Base-by-base conservation (phyloP, 2,888 invertebrate genomes). In the Lepidocyrtoides sp. region DNA sequence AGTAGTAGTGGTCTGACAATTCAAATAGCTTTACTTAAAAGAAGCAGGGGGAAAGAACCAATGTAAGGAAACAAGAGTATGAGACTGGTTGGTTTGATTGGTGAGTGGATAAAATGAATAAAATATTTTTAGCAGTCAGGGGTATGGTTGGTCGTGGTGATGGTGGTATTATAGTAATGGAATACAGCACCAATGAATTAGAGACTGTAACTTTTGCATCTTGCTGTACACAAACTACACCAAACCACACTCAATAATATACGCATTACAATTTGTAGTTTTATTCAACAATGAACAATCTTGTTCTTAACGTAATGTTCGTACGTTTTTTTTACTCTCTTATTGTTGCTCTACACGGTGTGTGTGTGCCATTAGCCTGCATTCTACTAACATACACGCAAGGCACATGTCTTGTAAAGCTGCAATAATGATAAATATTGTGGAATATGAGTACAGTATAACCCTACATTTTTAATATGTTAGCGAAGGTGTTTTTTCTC, bases 301-400 rank as follows among this genome's bases (percentile, higher is more conserved):
- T 36, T 36, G 36, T 36, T 36, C 7, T 7, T 36, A 36, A 36
- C 36, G n/a, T n/a, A 36, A 36, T 36, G 36, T 36, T 36, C 36
- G 36, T 51, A 51, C 51, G 51, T 63, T 63, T 12, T 29, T 63
- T 14, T 5, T 29, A 63, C 29, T 63, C 10, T 26, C 12, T 60
- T n/a, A 1, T 57, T 57, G 17, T 51, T n/a, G n/a, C n/a, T n/a
- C n/a, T n/a, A n/a, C n/a, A n/a, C n/a, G n/a, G n/a, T n/a, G 3
- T 29, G 60, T 60, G 20, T 69, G 69, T 69, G 69, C 69, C 8
- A 69, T 32, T 69, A 32, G 69, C 69, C 36, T 69, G 69, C 69
- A 69, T 69, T 69, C 69, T 69, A 69, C 36, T 17, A 36, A n/a
- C 4, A 63, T 17, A 57, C n/a, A 20, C 36, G 7, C 36, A 36